These are phyloP conservation scores for Drosophila repleta DNA, from an alignment of 1,140 invertebrate species.

Conservation along the genomic window DNA sequence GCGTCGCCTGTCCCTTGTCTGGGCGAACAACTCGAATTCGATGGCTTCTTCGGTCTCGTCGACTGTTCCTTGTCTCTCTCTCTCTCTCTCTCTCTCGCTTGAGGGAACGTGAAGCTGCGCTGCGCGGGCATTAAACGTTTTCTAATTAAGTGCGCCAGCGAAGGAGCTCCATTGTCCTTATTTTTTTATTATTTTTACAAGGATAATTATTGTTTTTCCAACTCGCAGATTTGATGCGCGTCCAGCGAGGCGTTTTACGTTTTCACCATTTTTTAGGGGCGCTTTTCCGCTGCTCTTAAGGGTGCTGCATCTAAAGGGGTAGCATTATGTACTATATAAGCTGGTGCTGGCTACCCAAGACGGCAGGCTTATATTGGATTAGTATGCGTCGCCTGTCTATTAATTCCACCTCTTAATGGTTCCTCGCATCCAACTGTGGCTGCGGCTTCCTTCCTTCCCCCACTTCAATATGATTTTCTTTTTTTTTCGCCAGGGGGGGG, in stretches of 20 bases:
- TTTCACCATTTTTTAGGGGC: constrained; percentile 42
- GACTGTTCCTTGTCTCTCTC: too few relatives aligned
- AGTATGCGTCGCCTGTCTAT: constrained; percentile 47
- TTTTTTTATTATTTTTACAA: constrained; percentile 71
- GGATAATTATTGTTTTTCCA: constrained; percentile 72
- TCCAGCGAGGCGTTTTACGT: constrained; percentile 62
- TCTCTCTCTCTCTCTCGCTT: too few relatives aligned
- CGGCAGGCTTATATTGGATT: constrained; percentile 68
- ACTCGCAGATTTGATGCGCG: constrained; percentile 45
- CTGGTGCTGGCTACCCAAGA: not conserved
- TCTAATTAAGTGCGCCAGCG: constrained; percentile 74
- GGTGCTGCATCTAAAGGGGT: constrained; percentile 56
- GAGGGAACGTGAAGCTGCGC: constrained; percentile 13
- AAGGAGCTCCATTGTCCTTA: constrained; percentile 29
- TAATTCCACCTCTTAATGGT: constrained; percentile 49
- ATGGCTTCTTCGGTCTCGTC: constrained; percentile 37
- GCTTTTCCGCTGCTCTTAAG: constrained; percentile 20
- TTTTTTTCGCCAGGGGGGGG: not conserved
- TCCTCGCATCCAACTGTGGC: constrained; percentile 29
- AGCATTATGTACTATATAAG: constrained; percentile 32
- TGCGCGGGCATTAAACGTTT: constrained; percentile 75
- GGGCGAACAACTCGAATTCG: constrained; percentile 28
- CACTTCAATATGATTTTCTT: not conserved
- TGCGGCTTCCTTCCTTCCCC: constrained; percentile 29
- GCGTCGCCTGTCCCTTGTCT: not conserved